A percentile compares a stretch with the other conserved stretches of the same genome.
Conservation (phyloP, 2,113 vertebrate species). For the Hippocampus barbouri region DNA sequence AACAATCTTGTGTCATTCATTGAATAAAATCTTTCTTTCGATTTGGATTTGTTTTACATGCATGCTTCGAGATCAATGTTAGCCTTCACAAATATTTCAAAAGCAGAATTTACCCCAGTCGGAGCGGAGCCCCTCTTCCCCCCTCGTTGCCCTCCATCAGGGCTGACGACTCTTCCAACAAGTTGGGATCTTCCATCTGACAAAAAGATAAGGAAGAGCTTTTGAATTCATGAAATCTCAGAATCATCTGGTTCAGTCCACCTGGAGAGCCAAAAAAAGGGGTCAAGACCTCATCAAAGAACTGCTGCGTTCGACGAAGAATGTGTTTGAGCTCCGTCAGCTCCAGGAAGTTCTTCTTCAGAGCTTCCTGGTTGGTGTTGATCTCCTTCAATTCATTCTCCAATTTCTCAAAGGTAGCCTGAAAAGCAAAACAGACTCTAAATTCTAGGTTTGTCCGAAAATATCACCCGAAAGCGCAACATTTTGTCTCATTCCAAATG, state of each 20-base stretch:
- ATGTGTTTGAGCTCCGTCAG: conserved; percentile 97
- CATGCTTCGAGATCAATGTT: neutral
- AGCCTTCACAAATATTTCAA: neutral
- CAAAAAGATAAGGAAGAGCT: conserved; percentile 63
- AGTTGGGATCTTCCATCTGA: conserved; percentile 99
- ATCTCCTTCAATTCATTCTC: conserved; percentile 98
- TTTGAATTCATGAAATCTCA: neutral
- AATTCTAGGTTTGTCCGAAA: neutral
- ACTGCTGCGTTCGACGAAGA: conserved; percentile 94
- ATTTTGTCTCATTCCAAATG: too few species aligned
- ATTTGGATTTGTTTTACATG: too few species aligned
- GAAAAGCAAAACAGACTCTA: neutral
- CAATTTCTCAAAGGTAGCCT: conserved; percentile 98
- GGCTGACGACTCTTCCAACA: conserved; percentile 95
- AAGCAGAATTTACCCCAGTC: conserved; percentile 81
- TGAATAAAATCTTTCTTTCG: too few species aligned
- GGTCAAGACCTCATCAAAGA: conserved; percentile 91
- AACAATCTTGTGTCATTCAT: too few species aligned
- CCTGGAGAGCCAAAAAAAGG: neutral
- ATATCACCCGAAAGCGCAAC: too few species aligned
- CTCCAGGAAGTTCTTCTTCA: conserved; percentile 98
- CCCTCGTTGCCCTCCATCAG: conserved; percentile 93
- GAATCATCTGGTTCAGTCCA: neutral
- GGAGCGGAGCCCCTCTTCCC: conserved; percentile 86
- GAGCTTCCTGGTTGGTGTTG: conserved; percentile 97